Percentiles rank a stretch among this genome's conserved stretches.
Conservation (phyloP, 2,888 invertebrate species). For the Cacoxenus indagator region DNA sequence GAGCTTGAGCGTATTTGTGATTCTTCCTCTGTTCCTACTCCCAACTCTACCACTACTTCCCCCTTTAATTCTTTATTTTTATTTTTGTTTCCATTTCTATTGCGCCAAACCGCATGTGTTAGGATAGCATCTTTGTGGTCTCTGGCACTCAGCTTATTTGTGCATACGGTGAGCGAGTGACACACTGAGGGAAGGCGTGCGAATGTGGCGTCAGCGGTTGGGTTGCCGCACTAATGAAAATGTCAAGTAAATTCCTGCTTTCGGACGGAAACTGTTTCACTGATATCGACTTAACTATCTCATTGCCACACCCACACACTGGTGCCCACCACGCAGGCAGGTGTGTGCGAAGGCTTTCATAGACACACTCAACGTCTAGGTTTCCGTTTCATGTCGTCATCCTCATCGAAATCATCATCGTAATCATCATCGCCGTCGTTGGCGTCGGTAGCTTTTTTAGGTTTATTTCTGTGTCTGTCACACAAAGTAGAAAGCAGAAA, state of each 20-base stretch:
- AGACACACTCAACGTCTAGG: too few species aligned
- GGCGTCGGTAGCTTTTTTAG: too few species aligned
- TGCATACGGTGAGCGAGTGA: background rate
- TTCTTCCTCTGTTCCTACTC: background rate
- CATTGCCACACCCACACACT: constrained; percentile 41
- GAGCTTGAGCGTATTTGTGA: background rate
- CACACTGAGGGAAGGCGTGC: background rate
- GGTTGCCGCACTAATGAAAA: constrained; percentile 66
- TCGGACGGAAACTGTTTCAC: constrained; percentile 63
- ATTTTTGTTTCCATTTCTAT: background rate
- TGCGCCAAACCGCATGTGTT: constrained; percentile 14
- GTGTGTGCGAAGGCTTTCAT: too few species aligned
- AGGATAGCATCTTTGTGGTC: constrained; percentile 15
- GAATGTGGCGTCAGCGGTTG: constrained; percentile 46
- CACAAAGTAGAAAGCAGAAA: too few species aligned
- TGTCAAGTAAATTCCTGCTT: constrained; percentile 69
- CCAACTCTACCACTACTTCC: too few species aligned
- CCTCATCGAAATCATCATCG: background rate
- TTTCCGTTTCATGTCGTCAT: constrained; percentile 56
- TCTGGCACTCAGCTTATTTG: background rate
- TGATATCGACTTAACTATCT: constrained; percentile 68
- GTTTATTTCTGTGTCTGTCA: constrained; percentile 6
- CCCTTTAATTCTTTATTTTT: too few species aligned
- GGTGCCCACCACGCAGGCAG: too few species aligned
- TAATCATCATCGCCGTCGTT: constrained; percentile 27